These are phyloP conservation scores for Hyaena hyaena DNA, from an alignment of 2,113 vertebrate species.

Conservation along the genomic window DNA sequence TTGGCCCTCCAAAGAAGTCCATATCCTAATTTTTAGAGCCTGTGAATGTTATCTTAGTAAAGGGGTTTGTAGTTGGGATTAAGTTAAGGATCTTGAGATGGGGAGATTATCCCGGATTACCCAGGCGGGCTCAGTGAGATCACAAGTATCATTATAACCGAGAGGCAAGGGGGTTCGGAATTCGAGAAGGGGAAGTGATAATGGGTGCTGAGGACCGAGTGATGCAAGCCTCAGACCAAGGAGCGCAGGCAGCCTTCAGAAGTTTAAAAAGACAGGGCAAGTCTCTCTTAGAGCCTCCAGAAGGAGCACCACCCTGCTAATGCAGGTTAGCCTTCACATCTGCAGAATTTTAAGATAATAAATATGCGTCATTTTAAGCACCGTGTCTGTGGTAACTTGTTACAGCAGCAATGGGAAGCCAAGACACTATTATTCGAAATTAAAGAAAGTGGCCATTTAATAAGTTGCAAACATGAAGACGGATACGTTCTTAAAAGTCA, in stretches of 20 bases:
- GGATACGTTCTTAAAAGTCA: background rate
- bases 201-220: background rate
- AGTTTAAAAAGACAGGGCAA: background rate
- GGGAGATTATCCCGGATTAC: background rate
- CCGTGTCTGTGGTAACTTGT: background rate
- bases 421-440: background rate
- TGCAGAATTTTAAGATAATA: background rate
- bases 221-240: background rate
- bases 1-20: background rate
- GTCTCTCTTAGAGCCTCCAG: background rate
- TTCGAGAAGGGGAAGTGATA: background rate
- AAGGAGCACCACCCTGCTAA: fast-evolving
- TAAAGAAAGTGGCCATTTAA: background rate
- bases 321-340: background rate
- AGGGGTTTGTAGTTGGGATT: background rate
- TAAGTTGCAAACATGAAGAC: background rate
- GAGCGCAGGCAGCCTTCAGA: background rate
- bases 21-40: background rate
- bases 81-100: background rate
- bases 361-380: background rate
- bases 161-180: background rate
- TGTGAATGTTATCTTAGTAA: background rate
- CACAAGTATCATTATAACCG: background rate
- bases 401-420: background rate
- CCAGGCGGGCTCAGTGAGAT: background rate